Conservation (phyloP, 2,888 invertebrate genomes). For the Auanema freiburgensis region DNA sequence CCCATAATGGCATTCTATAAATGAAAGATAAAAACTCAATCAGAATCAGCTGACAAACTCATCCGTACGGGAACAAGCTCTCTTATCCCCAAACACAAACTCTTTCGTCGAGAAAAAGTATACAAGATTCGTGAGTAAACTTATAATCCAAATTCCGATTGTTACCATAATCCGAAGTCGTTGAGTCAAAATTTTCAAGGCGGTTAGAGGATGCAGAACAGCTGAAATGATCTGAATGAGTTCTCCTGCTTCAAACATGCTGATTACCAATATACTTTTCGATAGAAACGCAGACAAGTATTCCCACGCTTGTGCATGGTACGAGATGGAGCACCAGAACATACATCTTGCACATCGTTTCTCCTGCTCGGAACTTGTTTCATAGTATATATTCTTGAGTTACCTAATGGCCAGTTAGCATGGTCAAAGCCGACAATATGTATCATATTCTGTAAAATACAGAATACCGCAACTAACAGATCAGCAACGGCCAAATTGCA, state of each 20-base stretch:
- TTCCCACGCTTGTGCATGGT: conserved; percentile 82
- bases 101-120: conserved; percentile 44
- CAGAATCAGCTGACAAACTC: conserved; percentile 8
- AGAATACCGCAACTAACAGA: conserved; percentile 87
- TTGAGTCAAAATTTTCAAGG: conserved; percentile 50
- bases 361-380: conserved; percentile 78
- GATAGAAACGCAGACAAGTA: conserved; percentile 81
- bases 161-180: conserved; percentile 45
- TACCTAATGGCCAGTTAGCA: conserved; percentile 56
- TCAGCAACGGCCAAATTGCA: conserved; percentile 88
- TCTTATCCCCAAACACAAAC: conserved; percentile 21
- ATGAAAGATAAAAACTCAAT: background rate
- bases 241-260: too few relatives aligned
- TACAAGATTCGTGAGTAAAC: conserved; percentile 37
- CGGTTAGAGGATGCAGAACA: conserved; percentile 43
- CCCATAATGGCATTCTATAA: conserved; percentile 28
- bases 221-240: too few relatives aligned
- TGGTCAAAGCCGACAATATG: conserved; percentile 74
- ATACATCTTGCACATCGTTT: conserved; percentile 86
- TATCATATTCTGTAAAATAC: conserved; percentile 84
- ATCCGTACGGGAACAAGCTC: conserved; percentile 32
- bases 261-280: conserved; percentile 77
- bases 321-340: conserved; percentile 84
- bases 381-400: conserved; percentile 79
- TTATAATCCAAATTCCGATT: conserved; percentile 43